These are phyloP conservation scores for Phaethornis superciliosus DNA, from an alignment of 2,113 vertebrate genomes.

Conservation along the genomic window DNA sequence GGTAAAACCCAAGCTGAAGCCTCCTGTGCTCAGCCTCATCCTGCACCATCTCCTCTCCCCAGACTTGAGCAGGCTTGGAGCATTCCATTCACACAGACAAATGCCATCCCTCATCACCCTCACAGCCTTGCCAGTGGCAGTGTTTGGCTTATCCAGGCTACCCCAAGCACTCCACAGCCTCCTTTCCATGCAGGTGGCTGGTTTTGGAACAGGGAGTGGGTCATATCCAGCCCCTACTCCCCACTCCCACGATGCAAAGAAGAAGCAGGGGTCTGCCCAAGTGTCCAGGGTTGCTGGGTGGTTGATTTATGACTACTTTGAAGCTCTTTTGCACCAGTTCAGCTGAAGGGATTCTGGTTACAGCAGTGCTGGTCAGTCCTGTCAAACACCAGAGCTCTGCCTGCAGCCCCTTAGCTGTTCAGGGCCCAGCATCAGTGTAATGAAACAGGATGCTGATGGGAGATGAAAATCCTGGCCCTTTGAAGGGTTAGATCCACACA, in stretches of 20 bases:
- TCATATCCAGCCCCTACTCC: background rate
- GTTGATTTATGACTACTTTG: background rate
- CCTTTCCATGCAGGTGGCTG: background rate
- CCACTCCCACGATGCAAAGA: background rate
- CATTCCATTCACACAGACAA: accelerated
- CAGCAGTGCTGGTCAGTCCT: background rate
- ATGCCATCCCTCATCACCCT: accelerated
- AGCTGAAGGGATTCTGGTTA: background rate
- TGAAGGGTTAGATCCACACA: background rate
- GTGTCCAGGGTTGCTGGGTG: background rate
- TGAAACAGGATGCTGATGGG: background rate
- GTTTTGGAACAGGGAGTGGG: background rate
- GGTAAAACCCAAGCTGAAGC: background rate
- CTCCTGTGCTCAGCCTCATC: background rate
- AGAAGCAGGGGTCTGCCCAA: background rate
- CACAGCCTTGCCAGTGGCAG: background rate
- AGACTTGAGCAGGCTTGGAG: background rate
- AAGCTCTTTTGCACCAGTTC: background rate
- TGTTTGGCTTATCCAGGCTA: background rate
- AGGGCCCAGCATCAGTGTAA: background rate
- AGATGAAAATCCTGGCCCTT: background rate
- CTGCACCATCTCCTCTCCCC: background rate
- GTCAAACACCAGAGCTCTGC: background rate
- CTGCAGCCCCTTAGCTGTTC: background rate
- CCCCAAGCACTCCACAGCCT: background rate